A percentile compares a stretch with the other conserved stretches of the same genome.
phyloP scores from a whole-genome alignment of 2,113 vertebrate genomes.

The Protobothrops mucrosquamatus region DNA sequence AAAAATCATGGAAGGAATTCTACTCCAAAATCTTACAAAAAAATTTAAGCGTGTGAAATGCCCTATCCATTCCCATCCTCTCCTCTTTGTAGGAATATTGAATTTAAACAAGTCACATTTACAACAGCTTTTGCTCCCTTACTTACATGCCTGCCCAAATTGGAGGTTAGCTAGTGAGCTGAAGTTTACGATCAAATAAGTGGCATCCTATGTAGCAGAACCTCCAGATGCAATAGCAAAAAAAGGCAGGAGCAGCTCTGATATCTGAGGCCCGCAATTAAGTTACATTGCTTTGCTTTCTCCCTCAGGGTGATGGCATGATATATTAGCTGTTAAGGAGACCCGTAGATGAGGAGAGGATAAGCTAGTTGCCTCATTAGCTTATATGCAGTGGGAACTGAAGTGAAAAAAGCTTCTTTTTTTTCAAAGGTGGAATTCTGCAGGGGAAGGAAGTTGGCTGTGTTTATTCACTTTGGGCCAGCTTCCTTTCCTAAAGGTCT shows the following conservation, averaged over 20 bases:
- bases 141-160: neutral
- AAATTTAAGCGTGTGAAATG: neutral
- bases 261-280: conserved; percentile 2
- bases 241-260: neutral
- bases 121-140: neutral
- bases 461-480: neutral
- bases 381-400: conserved; percentile 22
- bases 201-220: neutral
- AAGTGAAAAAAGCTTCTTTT: neutral
- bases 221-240: neutral
- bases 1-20: neutral
- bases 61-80: neutral
- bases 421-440: neutral
- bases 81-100: neutral
- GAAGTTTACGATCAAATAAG: neutral
- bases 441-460: neutral
- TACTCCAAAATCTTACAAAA: neutral
- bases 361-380: conserved; percentile 37
- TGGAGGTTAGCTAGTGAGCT: neutral
- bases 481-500: neutral
- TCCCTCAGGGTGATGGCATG: conserved; percentile 20
- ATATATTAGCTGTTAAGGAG: conserved; percentile 24
- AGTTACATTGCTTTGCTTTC: neutral
- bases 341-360: conserved; percentile 42
- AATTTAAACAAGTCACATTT: neutral